Evolutionary conservation across 2,888 invertebrate species (phyloP).

Genomic region (Drosophila setosimentum): DNA sequence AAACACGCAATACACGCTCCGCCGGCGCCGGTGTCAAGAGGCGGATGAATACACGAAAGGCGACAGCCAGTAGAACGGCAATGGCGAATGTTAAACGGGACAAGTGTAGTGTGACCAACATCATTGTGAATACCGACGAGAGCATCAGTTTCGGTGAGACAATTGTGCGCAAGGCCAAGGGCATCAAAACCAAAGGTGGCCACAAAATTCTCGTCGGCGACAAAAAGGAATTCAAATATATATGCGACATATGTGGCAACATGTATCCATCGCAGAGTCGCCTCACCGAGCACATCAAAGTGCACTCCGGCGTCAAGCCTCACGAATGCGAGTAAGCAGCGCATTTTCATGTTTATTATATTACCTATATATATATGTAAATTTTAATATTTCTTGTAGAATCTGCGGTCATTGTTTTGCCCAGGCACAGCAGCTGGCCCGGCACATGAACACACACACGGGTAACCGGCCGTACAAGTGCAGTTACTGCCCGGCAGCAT

Average conservation of each 20-base stretch:
- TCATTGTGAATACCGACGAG: slow-evolving; percentile 60
- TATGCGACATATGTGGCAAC: slow-evolving; percentile 85
- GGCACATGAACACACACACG: slow-evolving; percentile 85
- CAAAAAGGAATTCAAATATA: slow-evolving; percentile 78
- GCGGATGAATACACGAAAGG: slow-evolving; percentile 43
- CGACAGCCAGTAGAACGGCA: slow-evolving; percentile 13
- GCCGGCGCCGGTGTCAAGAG: slow-evolving; percentile 34
- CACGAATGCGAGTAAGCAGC: slow-evolving; percentile 84
- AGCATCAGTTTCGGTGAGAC: slow-evolving; percentile 52
- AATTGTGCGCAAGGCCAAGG: slow-evolving; percentile 55
- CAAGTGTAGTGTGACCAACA: slow-evolving; percentile 40
- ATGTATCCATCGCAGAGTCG: slow-evolving; percentile 84
- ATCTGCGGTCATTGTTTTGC: slow-evolving; percentile 84
- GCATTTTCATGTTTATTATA: neutral
- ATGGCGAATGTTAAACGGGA: slow-evolving; percentile 47
- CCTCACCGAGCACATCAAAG: slow-evolving; percentile 84
- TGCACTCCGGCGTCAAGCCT: slow-evolving; percentile 84
- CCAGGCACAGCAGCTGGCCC: slow-evolving; percentile 83
- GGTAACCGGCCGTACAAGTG: slow-evolving; percentile 85
- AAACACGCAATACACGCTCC: slow-evolving; percentile 36
- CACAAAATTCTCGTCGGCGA: slow-evolving; percentile 70
- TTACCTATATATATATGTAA: neutral
- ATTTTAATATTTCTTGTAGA: slow-evolving; percentile 50
- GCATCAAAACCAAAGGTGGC: slow-evolving; percentile 70
- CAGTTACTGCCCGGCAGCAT: slow-evolving; percentile 83